phyloP scores from a whole-genome alignment of 1,140 invertebrate species.

The Drosophila sproati region DNA sequence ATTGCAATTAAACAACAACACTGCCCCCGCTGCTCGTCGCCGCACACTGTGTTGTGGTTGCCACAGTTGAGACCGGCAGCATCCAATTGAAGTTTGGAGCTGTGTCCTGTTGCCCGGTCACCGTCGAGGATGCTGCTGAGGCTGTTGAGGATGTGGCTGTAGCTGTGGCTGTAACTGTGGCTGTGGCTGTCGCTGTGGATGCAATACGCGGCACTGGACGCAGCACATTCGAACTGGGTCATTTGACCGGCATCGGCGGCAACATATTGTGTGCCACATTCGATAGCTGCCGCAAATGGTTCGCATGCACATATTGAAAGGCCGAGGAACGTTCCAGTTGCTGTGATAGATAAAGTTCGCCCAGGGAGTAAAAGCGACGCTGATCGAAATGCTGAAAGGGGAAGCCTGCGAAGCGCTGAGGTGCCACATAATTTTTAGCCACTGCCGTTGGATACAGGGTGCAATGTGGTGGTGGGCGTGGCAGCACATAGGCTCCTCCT shows the following conservation, averaged over 20 bases:
- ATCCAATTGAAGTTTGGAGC: slow-evolving; percentile 62
- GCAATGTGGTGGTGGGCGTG: slow-evolving; percentile 58
- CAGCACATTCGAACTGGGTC: slow-evolving; percentile 77
- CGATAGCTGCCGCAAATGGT: slow-evolving; percentile 73
- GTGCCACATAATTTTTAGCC: slow-evolving; percentile 45
- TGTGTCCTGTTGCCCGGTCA: slow-evolving; percentile 20
- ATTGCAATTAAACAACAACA: slow-evolving; percentile 51
- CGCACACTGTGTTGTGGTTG: background rate
- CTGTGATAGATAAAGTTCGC: slow-evolving; percentile 79
- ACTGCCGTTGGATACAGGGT: slow-evolving; percentile 47
- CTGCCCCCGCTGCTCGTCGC: slow-evolving; percentile 13
- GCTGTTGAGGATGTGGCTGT: slow-evolving; percentile 16
- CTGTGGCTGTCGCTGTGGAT: slow-evolving; percentile 34
- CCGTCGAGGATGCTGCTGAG: background rate
- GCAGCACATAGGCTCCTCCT: slow-evolving; percentile 39
- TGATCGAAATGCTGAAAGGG: slow-evolving; percentile 76
- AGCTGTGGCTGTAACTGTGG: slow-evolving; percentile 3
- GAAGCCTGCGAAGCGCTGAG: slow-evolving; percentile 60
- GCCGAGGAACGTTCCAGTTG: slow-evolving; percentile 80
- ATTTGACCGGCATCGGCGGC: slow-evolving; percentile 80
- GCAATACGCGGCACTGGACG: slow-evolving; percentile 81
- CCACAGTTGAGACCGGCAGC: slow-evolving; percentile 32
- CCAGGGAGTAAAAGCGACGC: slow-evolving; percentile 74
- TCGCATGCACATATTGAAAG: slow-evolving; percentile 82
- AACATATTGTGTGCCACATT: slow-evolving; percentile 64